Evolutionary conservation across 2,113 vertebrate genomes (phyloP), one percentile per base, ranked within the genome.

Genomic region (Halichoeres trimaculatus): DNA sequence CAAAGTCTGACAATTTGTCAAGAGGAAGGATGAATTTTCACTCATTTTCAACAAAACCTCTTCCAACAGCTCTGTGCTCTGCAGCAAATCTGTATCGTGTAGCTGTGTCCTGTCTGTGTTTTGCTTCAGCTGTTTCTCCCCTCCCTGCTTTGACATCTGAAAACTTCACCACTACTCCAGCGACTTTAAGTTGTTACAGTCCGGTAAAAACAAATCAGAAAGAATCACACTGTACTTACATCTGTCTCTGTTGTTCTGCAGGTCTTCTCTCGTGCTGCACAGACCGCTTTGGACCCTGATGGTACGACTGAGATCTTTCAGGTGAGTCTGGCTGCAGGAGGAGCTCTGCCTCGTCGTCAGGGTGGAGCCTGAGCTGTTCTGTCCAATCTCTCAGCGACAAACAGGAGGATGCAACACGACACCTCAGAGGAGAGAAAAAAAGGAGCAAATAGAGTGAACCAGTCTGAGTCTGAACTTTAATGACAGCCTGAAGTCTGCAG

Each of bases 311-410:
- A 72, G 72, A 74, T 79, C 57, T 72, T 75, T 78, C 90, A 91
- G 90, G 89, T 93, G 77, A 78, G 71, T 63, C 65, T 3, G 68
- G 68, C 60, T 68, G 62, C 73, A 81, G 45, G 83, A 72, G 78
- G 53, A 67, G 23, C 14, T 71, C 16, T 63, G 68, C 71, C 22
- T 57, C 61, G 6, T 30, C 30, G 30, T 13, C 8, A 30, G 67
- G 91, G 91, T 20, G 91, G 91, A 85, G 88, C 72, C 76, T 34
- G 11, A 8, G 22, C 12, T 8, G 5, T 10, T 36, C 40, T 26
- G 52, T 65, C 81, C 83, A 88, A 76, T 84, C 81, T 38, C 56
- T 71, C n/a, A 38, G 59, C 43, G 75, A 63, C 75, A 78, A 26
- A 55, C 36, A 56, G 30, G 34, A 67, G 62, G 76, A 70, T 26